Percentiles rank a stretch among this genome's conserved stretches.
These are phyloP conservation scores for Rhabdornis inornatus DNA, from an alignment of 2,113 vertebrate genomes.

Conservation along the genomic window DNA sequence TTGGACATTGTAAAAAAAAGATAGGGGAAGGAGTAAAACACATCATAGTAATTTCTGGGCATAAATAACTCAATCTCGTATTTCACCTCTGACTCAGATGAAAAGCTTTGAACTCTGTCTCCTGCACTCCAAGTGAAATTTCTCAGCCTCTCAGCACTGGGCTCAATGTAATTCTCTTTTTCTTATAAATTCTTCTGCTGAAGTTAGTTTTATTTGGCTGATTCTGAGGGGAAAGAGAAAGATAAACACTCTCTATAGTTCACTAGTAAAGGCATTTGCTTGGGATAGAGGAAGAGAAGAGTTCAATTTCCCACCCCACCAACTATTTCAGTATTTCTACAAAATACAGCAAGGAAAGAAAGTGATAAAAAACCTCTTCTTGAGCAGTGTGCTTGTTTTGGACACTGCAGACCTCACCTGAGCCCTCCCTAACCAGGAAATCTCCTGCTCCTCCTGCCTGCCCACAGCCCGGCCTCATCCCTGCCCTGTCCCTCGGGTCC, in stretches of 20 bases:
- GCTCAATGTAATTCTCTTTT: not conserved
- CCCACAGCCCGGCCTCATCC: fast-evolving
- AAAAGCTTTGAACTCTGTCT: not conserved
- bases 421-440: not conserved
- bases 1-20: not conserved
- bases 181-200: not conserved
- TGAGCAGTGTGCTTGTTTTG: not conserved
- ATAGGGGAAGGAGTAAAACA: not conserved
- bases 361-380: not conserved
- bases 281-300: not conserved
- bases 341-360: not conserved
- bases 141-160: not conserved
- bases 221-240: not conserved
- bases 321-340: not conserved
- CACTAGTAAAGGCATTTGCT: not conserved
- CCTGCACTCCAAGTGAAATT: not conserved
- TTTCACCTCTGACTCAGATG: not conserved
- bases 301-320: not conserved
- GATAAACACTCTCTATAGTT: not conserved
- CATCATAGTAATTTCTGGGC: not conserved
- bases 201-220: not conserved
- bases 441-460: not conserved
- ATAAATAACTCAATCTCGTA: not conserved
- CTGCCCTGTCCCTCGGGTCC: fast-evolving
- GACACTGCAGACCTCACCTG: not conserved